phyloP scores from a whole-genome alignment of 1,140 invertebrate species.

The Micrasema minimum region DNA sequence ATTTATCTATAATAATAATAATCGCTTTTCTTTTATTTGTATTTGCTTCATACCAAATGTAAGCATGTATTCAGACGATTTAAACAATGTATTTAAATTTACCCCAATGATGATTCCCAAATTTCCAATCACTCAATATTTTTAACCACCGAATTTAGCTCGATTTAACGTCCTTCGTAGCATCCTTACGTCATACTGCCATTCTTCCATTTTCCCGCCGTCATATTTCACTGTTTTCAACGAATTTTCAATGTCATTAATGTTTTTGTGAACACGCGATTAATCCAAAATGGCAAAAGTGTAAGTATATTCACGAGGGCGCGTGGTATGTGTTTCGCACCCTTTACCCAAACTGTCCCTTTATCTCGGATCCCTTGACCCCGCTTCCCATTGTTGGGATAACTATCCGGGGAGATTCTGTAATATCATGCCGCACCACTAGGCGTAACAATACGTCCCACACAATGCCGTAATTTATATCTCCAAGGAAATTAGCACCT shows the following conservation, averaged over 20 bases:
- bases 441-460: conserved; percentile 22
- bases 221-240: too few relatives aligned
- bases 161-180: too few relatives aligned
- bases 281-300: not conserved
- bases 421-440: conserved; percentile 33
- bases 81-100: too few relatives aligned
- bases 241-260: not conserved
- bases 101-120: too few relatives aligned
- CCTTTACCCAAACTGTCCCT: conserved; percentile 16
- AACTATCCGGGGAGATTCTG: conserved; percentile 32
- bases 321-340: not conserved
- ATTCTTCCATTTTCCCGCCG: too few relatives aligned
- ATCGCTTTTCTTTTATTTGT: too few relatives aligned
- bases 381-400: conserved; percentile 30
- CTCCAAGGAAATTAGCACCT: conserved; percentile 15
- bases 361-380: conserved; percentile 1
- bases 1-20: too few relatives aligned
- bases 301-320: conserved; percentile 2
- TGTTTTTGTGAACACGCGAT: not conserved
- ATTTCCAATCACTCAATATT: too few relatives aligned
- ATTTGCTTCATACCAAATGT: too few relatives aligned
- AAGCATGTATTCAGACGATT: too few relatives aligned
- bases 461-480: conserved; percentile 32
- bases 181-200: too few relatives aligned
- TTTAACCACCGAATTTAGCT: too few relatives aligned